Evolutionary conservation across 2,888 invertebrate species (phyloP).

Genomic region (Xestia sexstrigata): DNA sequence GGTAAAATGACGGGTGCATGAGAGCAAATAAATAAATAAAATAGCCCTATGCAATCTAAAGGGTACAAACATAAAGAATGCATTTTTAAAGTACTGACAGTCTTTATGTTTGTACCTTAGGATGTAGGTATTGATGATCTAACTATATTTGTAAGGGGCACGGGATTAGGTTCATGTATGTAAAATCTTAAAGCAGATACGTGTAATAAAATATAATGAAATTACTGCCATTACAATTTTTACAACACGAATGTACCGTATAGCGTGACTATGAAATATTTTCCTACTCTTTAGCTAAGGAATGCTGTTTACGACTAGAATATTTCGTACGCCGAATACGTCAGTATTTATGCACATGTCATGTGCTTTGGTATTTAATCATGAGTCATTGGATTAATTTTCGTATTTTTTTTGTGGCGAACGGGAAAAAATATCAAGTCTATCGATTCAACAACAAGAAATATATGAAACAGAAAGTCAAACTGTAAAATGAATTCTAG

Average conservation of each 20-base stretch:
- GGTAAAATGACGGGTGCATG: no score
- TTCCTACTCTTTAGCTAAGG: conserved; percentile 47
- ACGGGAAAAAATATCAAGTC: background rate
- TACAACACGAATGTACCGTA: conserved; percentile 23
- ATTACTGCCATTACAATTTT: conserved; percentile 39
- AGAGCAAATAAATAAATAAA: no score
- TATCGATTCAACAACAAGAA: conserved; percentile 25
- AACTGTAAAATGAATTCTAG: conserved; percentile 18
- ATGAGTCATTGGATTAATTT: conserved; percentile 15
- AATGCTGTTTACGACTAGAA: conserved; percentile 50
- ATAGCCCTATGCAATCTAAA: no score
- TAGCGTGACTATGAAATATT: conserved; percentile 62
- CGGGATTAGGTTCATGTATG: no score
- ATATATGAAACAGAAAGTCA: conserved; percentile 29
- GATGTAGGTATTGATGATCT: no score
- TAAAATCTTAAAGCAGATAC: no score
- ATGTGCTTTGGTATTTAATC: background rate
- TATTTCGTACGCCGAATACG: conserved; percentile 16
- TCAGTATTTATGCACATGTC: conserved; percentile 31
- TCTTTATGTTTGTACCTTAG: no score
- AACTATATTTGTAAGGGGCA: no score
- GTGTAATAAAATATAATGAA: conserved; percentile 25
- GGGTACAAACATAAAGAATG: no score
- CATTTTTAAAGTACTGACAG: no score
- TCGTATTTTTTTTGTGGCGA: conserved; percentile 2